Conservation (phyloP, 2,797 vertebrate species). For the Tokudaia tokunoshimensis region DNA sequence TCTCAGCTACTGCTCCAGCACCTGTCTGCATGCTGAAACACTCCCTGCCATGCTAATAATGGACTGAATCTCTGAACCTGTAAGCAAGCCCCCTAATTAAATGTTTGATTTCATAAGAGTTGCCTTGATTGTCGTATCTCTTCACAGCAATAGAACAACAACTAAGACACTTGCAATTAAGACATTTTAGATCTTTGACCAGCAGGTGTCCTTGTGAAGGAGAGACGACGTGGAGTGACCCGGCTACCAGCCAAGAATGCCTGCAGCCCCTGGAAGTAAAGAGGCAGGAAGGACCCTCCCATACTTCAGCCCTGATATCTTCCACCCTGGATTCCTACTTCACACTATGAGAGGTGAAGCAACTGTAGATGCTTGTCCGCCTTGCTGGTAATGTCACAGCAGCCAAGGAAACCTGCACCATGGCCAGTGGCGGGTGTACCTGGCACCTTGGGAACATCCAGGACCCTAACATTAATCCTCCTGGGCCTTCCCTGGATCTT, state of each 20-base stretch:
- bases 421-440: background rate
- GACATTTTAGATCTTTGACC: background rate
- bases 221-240: background rate
- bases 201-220: background rate
- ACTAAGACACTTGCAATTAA: background rate
- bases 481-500: background rate
- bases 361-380: background rate
- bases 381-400: background rate
- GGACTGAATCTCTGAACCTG: background rate
- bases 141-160: background rate
- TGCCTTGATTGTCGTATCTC: background rate
- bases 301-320: background rate
- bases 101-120: background rate
- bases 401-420: background rate
- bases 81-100: background rate
- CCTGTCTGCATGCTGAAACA: background rate
- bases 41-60: background rate
- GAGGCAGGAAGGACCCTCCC: background rate
- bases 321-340: background rate
- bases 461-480: background rate
- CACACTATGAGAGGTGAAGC: background rate
- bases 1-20: background rate
- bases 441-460: background rate
- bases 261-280: background rate
- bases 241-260: background rate